Percentiles rank a stretch among this genome's conserved stretches.
Evolutionary conservation across 1,140 invertebrate genomes (phyloP).

Genomic region (Bombus fervidus): DNA sequence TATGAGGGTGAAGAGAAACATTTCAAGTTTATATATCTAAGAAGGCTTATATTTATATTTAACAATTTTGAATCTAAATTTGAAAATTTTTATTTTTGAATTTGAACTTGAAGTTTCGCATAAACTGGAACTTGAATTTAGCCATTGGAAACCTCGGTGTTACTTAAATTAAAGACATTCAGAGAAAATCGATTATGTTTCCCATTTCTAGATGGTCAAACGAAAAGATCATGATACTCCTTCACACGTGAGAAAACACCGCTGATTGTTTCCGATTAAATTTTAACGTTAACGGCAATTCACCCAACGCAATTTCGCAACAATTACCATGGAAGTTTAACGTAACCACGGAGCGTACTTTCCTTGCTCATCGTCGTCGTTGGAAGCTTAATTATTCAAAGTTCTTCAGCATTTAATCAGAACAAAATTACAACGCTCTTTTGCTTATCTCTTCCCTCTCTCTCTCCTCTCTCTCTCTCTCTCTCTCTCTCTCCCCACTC

Average conservation of each 20-base stretch:
- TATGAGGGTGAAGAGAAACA: too few species aligned
- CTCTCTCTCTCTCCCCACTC: background rate
- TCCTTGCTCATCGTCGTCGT: constrained; percentile 11
- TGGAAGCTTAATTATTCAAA: constrained; percentile 36
- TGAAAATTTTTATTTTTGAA: background rate
- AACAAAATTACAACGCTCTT: constrained; percentile 11
- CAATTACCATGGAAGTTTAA: constrained; percentile 25
- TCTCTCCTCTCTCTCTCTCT: background rate
- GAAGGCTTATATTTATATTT: too few species aligned
- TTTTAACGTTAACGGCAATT: constrained; percentile 12
- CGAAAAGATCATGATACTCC: too few species aligned
- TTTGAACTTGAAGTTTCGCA: too few species aligned
- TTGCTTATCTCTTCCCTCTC: background rate
- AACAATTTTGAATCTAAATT: background rate
- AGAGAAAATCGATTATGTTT: background rate
- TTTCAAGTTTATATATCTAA: too few species aligned
- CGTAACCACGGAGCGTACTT: constrained; percentile 3
- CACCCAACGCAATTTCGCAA: constrained; percentile 32
- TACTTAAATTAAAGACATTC: background rate
- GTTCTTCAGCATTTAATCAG: constrained; percentile 35
- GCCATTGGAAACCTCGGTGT: too few species aligned
- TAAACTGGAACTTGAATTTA: too few species aligned
- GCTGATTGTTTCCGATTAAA: constrained; percentile 9
- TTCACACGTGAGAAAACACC: background rate
- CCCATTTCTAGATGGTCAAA: background rate